Conservation (phyloP, 2,113 vertebrate species). For the Heterotilapia buettikoferi region DNA sequence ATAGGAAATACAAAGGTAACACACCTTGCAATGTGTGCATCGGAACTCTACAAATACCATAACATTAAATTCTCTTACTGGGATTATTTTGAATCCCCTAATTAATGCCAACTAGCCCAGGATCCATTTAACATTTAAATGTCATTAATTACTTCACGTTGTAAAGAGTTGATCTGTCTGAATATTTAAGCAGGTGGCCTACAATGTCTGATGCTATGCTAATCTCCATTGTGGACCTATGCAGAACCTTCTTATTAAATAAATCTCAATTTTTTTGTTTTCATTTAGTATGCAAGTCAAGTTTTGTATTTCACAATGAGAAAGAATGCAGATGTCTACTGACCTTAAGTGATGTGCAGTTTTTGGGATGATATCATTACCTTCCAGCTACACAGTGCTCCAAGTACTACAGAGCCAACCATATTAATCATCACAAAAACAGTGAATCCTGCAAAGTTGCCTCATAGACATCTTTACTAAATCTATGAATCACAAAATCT, state of each 20-base stretch:
- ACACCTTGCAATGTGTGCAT: background rate
- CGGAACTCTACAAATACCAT: conserved; percentile 24
- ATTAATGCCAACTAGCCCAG: conserved; percentile 52
- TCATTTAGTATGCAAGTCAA: background rate
- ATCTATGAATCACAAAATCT: background rate
- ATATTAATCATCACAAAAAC: background rate
- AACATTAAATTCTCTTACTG: conserved; percentile 30
- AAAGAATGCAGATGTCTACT: background rate
- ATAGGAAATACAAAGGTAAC: background rate
- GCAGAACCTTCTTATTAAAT: background rate
- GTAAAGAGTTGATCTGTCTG: conserved; percentile 10
- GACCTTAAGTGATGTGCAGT: background rate
- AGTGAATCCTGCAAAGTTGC: background rate
- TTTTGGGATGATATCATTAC: background rate
- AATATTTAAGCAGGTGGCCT: conserved; percentile 15
- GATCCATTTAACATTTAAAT: conserved; percentile 57
- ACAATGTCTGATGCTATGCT: background rate
- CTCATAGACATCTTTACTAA: background rate
- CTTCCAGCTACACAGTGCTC: background rate
- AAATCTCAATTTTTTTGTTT: background rate
- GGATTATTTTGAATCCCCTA: conserved; percentile 45
- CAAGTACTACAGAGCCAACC: background rate
- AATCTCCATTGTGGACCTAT: background rate
- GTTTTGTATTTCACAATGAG: background rate
- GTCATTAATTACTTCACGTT: conserved; percentile 44